Evolutionary conservation across 2,113 vertebrate species (phyloP).

Genomic region (Scophthalmus maximus): DNA sequence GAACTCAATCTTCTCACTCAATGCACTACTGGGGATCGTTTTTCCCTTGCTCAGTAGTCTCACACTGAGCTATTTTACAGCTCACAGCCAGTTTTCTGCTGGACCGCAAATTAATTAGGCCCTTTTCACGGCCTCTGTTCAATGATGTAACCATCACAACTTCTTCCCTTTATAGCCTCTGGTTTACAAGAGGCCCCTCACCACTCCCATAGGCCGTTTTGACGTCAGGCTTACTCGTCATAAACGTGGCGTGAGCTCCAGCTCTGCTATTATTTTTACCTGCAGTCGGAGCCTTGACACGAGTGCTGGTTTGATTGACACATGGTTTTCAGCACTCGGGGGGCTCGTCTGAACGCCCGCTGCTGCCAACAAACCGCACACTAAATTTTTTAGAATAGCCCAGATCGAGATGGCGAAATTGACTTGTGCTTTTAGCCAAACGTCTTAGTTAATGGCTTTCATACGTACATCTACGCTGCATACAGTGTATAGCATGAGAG

Average conservation of each 20-base stretch:
- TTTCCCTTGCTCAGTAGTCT: not conserved
- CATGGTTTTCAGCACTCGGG: slow-evolving; percentile 35
- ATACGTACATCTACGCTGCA: not conserved
- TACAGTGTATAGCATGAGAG: not conserved
- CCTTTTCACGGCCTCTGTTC: slow-evolving; percentile 34
- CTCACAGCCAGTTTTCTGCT: not conserved
- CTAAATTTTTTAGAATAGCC: slow-evolving; percentile 48
- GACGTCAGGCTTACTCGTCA: not conserved
- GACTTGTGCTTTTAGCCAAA: slow-evolving; percentile 28
- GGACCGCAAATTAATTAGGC: slow-evolving; percentile 36
- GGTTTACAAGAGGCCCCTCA: slow-evolving; percentile 34
- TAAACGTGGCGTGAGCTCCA: slow-evolving; percentile 29
- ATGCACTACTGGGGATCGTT: not conserved
- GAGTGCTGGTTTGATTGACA: slow-evolving; percentile 40
- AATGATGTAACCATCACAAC: slow-evolving; percentile 43
- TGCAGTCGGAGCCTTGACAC: not conserved
- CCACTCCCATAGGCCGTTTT: slow-evolving; percentile 16
- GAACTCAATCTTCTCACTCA: not conserved
- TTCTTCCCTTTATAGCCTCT: slow-evolving; percentile 38
- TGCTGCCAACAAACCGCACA: slow-evolving; percentile 32
- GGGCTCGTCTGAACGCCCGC: slow-evolving; percentile 26
- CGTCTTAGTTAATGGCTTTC: slow-evolving; percentile 17
- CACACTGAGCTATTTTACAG: not conserved
- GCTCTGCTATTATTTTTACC: slow-evolving; percentile 20
- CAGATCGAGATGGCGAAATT: slow-evolving; percentile 24